These are phyloP conservation scores for Coptotermes formosanus DNA, from an alignment of 1,140 invertebrate species.

Conservation along the genomic window DNA sequence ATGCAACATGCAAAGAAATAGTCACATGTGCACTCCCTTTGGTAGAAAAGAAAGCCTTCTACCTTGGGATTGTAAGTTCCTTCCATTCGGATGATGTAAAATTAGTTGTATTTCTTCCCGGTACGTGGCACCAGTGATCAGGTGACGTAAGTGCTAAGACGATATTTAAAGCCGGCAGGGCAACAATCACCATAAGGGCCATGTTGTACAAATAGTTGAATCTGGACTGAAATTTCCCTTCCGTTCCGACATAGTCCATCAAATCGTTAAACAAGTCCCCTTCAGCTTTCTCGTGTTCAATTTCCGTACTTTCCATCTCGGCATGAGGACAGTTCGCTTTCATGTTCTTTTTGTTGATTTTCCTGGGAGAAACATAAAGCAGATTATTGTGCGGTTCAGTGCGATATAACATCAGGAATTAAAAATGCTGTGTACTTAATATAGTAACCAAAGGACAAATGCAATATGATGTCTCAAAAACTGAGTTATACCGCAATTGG, in stretches of 20 bases:
- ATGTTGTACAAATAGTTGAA: constrained; percentile 50
- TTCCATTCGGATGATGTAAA: constrained; percentile 50
- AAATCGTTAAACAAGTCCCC: constrained; percentile 45
- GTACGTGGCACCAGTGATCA: constrained; percentile 56
- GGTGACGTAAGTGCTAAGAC: constrained; percentile 53
- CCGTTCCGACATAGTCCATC: constrained; percentile 43
- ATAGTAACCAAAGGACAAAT: no score
- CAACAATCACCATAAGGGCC: constrained; percentile 43
- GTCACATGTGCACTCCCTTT: no score
- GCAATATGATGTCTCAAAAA: no score
- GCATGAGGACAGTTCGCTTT: no score
- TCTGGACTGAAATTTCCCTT: constrained; percentile 52
- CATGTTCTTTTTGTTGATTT: no score
- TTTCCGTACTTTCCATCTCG: not conserved
- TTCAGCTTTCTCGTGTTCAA: not conserved
- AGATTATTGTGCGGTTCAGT: no score
- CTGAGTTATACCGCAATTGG: no score
- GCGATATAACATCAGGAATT: no score
- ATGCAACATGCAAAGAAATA: not conserved
- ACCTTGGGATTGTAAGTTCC: constrained; percentile 51
- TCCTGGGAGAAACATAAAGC: no score
- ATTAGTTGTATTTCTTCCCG: constrained; percentile 50
- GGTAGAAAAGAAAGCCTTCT: not conserved
- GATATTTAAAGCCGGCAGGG: constrained; percentile 52
- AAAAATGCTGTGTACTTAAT: no score